Percentiles rank a stretch among this genome's conserved stretches.
These are phyloP conservation scores for Nymphalis c-album DNA, from an alignment of 2,888 invertebrate genomes.

Conservation along the genomic window DNA sequence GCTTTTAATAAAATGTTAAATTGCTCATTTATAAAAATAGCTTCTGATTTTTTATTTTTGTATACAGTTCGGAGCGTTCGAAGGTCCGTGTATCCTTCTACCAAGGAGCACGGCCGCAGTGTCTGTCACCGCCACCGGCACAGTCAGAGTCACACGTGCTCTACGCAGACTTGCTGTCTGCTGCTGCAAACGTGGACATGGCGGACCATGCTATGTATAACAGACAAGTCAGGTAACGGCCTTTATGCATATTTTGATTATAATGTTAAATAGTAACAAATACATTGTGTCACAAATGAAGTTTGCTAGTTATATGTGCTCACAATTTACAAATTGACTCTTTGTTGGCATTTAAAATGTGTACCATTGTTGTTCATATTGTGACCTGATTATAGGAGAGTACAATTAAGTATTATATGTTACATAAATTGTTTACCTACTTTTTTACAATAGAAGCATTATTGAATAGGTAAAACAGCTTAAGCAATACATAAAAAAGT, in stretches of 20 bases:
- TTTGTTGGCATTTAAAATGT: slow-evolving; percentile 3
- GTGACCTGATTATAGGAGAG: slow-evolving; percentile 14
- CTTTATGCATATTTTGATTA: not conserved
- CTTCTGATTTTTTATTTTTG: not conserved
- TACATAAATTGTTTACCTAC: not conserved
- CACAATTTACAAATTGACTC: slow-evolving; percentile 12
- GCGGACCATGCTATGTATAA: slow-evolving; percentile 80
- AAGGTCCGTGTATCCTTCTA: slow-evolving; percentile 92
- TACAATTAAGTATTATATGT: slow-evolving; percentile 17
- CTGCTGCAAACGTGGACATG: slow-evolving; percentile 73
- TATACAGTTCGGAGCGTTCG: slow-evolving; percentile 88
- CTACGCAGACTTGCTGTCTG: slow-evolving; percentile 70
- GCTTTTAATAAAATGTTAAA: not conserved
- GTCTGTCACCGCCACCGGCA: slow-evolving; percentile 82
- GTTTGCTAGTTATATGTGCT: not conserved
- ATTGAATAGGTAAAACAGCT: no score
- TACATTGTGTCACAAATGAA: not conserved
- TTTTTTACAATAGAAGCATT: not conserved
- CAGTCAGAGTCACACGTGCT: slow-evolving; percentile 69
- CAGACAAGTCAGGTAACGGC: slow-evolving; percentile 84
- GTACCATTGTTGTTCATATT: slow-evolving; percentile 9
- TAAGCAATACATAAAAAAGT: no score
- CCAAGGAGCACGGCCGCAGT: slow-evolving; percentile 90
- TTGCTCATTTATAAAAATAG: not conserved
- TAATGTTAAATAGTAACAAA: not conserved